phyloP scores from a whole-genome alignment of 2,888 invertebrate species.

The Lochmaea capreae region DNA sequence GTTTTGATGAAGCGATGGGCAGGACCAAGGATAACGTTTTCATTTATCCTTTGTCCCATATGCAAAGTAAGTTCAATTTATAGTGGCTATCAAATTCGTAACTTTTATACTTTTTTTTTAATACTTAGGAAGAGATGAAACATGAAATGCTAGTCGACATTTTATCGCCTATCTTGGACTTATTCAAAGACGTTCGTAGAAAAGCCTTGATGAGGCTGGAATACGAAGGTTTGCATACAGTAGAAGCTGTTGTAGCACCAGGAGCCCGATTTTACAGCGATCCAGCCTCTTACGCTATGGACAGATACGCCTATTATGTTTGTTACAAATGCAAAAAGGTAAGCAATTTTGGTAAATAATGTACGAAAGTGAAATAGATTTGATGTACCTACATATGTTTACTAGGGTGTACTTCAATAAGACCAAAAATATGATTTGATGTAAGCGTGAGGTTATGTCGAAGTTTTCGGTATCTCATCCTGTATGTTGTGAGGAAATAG shows the following conservation, averaged over 20 bases:
- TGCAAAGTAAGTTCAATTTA: constrained; percentile 79
- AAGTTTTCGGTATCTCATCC: too few species aligned
- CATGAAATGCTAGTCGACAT: constrained; percentile 84
- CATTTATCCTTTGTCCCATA: constrained; percentile 95
- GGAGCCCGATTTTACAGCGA: constrained; percentile 81
- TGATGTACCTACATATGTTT: too few species aligned
- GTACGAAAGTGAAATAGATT: too few species aligned
- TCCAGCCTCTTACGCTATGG: constrained; percentile 92
- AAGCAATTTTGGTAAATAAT: constrained; percentile 32
- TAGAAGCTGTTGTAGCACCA: constrained; percentile 74
- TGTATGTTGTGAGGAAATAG: too few species aligned
- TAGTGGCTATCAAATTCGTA: too few species aligned
- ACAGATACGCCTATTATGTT: constrained; percentile 97
- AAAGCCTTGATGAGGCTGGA: constrained; percentile 96
- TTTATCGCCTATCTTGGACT: constrained; percentile 81
- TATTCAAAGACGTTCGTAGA: constrained; percentile 90
- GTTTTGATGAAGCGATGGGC: constrained; percentile 91
- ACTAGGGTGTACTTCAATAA: too few species aligned
- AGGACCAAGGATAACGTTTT: constrained; percentile 95
- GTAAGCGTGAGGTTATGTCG: not conserved
- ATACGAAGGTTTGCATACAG: constrained; percentile 90
- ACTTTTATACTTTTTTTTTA: too few species aligned
- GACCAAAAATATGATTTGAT: not conserved
- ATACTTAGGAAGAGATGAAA: constrained; percentile 77
- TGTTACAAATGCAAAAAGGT: constrained; percentile 94